Evolutionary conservation across 1,140 invertebrate species (phyloP), one percentile per base, ranked within the genome.

Genomic region (Anastrepha obliqua): DNA sequence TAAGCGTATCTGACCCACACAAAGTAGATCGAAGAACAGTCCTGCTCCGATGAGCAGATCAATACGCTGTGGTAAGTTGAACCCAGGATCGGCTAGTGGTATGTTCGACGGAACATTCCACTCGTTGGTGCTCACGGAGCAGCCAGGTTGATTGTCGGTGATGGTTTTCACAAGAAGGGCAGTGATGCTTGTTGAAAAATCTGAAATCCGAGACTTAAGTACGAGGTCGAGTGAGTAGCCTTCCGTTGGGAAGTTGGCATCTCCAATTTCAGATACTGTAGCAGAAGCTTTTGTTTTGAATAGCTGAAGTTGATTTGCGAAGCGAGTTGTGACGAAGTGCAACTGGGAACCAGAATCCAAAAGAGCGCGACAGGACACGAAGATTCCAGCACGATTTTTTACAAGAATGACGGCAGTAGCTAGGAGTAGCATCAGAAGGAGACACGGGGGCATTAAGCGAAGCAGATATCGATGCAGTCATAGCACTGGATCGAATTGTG

Each of bases 301-400:
- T 17, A 87, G 64, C 29, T 87, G 62, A 5, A 87, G 47, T 44
- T 86, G 87, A 8, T 86, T 29, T 74, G 85, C 87, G 15, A 86
- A 74, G 2, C 39, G 51, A 13, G 64, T 9, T 20, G 87, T 86
- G 15, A 88, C 60, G 20, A 88, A 86, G 58, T 88, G 58, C 15
- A 86, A 11, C 44, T 86, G 85, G 15, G 87, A 88, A 62, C 20
- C 85, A 47, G 87, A 88, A 55, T 88, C 87, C 17, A 88, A 65
- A 39, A 88, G 51, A 2, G 85, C 87, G 39, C 87, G 85, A 55
- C 65, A 86, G 11, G 65, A n/a, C n/a, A 88, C 51, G 29, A 86
- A 78, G 44, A 39, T 51, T 17, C 87, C 85, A 17, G 29, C 59
- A 47, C n/a, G 64, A 59, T 78, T 88, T 86, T 78, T 88, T 20